Evolutionary conservation across 2,797 vertebrate species (phyloP).

Genomic region (Spinibarbus caldwelli): DNA sequence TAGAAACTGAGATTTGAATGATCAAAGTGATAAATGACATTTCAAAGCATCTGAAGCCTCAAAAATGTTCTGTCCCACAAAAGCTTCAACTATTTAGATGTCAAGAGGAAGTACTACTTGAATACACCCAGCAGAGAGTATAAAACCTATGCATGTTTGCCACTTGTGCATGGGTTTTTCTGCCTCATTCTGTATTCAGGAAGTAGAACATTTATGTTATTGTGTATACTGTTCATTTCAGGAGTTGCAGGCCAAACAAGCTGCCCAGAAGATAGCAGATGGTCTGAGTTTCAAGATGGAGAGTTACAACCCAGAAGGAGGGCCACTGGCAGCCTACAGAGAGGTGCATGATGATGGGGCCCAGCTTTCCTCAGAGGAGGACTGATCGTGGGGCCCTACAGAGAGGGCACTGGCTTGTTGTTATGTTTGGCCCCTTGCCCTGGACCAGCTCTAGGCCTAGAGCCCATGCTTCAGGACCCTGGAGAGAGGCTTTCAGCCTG

Average conservation of each 20-base stretch:
- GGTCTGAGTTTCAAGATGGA: constrained; percentile 84
- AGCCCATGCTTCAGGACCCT: constrained; percentile 46
- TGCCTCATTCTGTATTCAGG: constrained; percentile 11
- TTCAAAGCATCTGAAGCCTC: background rate
- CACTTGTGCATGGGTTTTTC: constrained; percentile 60
- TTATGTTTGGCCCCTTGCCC: constrained; percentile 57
- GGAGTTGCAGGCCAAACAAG: constrained; percentile 91
- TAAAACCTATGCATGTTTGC: background rate
- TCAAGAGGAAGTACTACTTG: background rate
- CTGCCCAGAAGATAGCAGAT: constrained; percentile 91
- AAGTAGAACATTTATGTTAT: constrained; percentile 33
- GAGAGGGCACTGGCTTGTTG: constrained; percentile 65
- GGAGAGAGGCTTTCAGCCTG: constrained; percentile 38
- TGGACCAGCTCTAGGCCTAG: constrained; percentile 69
- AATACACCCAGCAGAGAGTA: background rate
- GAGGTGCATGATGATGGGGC: constrained; percentile 85
- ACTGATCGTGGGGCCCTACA: constrained; percentile 71
- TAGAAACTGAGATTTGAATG: background rate
- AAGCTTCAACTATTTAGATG: background rate
- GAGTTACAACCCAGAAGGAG: constrained; percentile 82
- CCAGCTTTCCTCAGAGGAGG: constrained; percentile 83
- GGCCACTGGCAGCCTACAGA: constrained; percentile 81
- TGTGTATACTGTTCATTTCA: constrained; percentile 67
- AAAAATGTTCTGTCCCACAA: background rate
- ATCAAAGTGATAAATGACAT: background rate